These are phyloP conservation scores for Baronia brevicornis DNA, from an alignment of 2,888 invertebrate species.

Conservation along the genomic window DNA sequence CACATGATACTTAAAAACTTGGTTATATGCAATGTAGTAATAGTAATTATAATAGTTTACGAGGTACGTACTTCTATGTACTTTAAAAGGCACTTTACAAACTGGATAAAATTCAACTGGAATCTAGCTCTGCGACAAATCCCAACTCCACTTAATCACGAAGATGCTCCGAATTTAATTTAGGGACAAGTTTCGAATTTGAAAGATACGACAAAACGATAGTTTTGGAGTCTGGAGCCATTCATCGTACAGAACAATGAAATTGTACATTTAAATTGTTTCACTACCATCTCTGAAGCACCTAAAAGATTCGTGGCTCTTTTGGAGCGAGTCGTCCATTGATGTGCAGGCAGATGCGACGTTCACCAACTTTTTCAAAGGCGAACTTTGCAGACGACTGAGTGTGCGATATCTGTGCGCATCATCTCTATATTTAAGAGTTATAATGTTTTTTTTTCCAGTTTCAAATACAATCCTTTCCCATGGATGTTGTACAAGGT, in stretches of 20 bases:
- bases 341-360: conserved; percentile 48
- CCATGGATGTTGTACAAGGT: no score
- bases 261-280: conserved; percentile 25
- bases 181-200: conserved; percentile 16
- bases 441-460: neutral
- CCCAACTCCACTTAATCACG: conserved; percentile 8
- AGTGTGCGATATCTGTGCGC: conserved; percentile 14
- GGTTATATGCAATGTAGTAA: no score
- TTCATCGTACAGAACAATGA: conserved; percentile 22
- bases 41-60: no score
- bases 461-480: conserved; percentile 3
- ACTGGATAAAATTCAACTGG: neutral
- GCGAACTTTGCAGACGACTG: conserved; percentile 56
- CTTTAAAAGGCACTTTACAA: neutral
- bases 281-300: conserved; percentile 19
- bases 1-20: no score
- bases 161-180: conserved; percentile 15
- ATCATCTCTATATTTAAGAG: conserved; percentile 6
- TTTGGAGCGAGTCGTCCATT: conserved; percentile 36
- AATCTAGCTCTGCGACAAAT: neutral
- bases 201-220: conserved; percentile 16
- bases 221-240: conserved; percentile 22
- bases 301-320: conserved; percentile 33
- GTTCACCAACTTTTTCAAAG: conserved; percentile 54
- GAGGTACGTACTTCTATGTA: no score